Evolutionary conservation across 2,797 vertebrate species (phyloP).

Genomic region (Meriones psammophilus): DNA sequence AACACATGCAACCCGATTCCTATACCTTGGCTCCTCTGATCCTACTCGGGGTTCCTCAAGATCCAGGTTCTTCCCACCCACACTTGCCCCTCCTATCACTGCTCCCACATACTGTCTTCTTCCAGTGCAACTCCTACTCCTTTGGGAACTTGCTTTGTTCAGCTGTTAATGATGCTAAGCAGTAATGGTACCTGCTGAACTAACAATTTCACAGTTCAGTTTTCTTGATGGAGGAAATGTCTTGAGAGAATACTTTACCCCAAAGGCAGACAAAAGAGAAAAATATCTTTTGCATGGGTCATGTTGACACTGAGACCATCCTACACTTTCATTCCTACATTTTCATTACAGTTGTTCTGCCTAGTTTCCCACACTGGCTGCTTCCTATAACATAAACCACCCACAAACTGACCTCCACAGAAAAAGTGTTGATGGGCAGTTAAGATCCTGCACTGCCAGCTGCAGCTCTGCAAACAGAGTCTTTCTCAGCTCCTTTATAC

Average conservation of each 20-base stretch:
- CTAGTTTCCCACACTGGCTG: neutral
- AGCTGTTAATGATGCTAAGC: constrained; percentile 39
- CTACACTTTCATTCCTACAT: neutral
- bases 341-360: neutral
- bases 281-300: neutral
- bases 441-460: neutral
- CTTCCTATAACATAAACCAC: neutral
- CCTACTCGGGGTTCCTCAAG: neutral
- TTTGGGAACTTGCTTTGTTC: constrained; percentile 41
- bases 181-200: neutral
- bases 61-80: neutral
- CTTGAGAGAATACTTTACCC: constrained; percentile 40
- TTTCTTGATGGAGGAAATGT: constrained; percentile 32
- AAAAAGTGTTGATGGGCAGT: neutral
- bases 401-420: neutral
- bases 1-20: neutral
- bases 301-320: neutral
- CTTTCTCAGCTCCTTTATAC: neutral
- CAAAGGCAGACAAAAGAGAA: constrained; percentile 57
- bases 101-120: neutral
- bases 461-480: neutral
- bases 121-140: neutral
- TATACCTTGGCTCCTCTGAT: neutral
- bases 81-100: neutral
- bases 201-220: constrained; percentile 46